Evolutionary conservation across 2,113 vertebrate species (phyloP), one percentile per base, ranked within the genome.

Genomic region (Chamaea fasciata): DNA sequence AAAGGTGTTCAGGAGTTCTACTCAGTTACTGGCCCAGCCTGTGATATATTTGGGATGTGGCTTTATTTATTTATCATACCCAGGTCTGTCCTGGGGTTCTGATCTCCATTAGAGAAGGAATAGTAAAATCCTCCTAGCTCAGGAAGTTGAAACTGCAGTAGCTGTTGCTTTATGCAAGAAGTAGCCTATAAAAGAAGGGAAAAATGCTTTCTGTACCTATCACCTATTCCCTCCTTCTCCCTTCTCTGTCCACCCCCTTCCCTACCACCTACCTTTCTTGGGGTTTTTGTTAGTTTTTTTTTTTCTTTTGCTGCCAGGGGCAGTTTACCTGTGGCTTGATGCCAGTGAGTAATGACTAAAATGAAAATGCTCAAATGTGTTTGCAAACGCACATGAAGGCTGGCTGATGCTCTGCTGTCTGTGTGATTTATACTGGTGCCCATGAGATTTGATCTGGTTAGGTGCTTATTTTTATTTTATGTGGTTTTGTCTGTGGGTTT

Each of bases 261-360:
- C 7, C 7, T 31, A 14, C 15, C 13, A 16, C 31, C 12, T 8
- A 6, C 3, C 1, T 1, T 20, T 5, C 37, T 39, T 39, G 37
- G 37, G 37, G 37, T 49, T 5, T 33, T 55, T 28, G 9, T 24
- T 21, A 56, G 17, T 46, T 9, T 8, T 46, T 46, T 46, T 21
- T 16, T 23, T 42, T 53, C 16, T 39, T 41, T 30, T 13, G 2
- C 26, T 9, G 5, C 19, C 12, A 39, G 44, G n/a, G 41, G 11
- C 28, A 35, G 21, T 19, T 68, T 35, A 69, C 27, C n/a, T 82
- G 21, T 83, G 62, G 6, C 21, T 42, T 67, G 8, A 7, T 37
- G 21, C 30, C 37, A 37, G 26, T 7, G 5, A 17, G 17, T 76
- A 28, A 28, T 39, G 26, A 57, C 41, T 69, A 35, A 71, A 64